Evolutionary conservation across 2,888 invertebrate genomes (phyloP).

Genomic region (Eretmocerus hayati): DNA sequence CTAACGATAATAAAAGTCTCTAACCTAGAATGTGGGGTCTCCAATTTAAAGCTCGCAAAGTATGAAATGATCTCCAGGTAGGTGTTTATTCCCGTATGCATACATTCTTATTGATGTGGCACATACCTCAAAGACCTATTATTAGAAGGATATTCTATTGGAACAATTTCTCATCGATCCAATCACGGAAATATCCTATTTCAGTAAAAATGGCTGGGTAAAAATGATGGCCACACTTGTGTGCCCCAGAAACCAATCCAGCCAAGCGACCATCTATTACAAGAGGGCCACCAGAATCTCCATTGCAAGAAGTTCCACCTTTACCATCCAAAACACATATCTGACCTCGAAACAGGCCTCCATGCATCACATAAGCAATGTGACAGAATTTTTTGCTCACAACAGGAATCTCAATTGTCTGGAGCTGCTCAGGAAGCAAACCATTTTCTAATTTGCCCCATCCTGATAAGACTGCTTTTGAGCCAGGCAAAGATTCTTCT

Average conservation of each 20-base stretch:
- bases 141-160: too few relatives aligned
- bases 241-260: not conserved
- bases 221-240: not conserved
- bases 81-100: too few relatives aligned
- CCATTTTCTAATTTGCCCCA: not conserved
- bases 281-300: not conserved
- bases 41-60: too few relatives aligned
- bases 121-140: too few relatives aligned
- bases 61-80: too few relatives aligned
- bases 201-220: not conserved
- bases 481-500: not conserved
- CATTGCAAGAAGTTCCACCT: not conserved
- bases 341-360: not conserved
- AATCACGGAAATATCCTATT: not conserved
- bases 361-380: not conserved
- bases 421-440: not conserved
- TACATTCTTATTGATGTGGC: too few relatives aligned
- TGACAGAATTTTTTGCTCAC: not conserved
- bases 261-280: not conserved
- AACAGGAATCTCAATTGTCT: not conserved
- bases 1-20: too few relatives aligned
- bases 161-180: not conserved
- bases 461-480: not conserved
- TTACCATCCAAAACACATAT: not conserved
- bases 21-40: too few relatives aligned